Base-by-base conservation (phyloP, 2,797 vertebrate species). In the Chromis chromis region DNA sequence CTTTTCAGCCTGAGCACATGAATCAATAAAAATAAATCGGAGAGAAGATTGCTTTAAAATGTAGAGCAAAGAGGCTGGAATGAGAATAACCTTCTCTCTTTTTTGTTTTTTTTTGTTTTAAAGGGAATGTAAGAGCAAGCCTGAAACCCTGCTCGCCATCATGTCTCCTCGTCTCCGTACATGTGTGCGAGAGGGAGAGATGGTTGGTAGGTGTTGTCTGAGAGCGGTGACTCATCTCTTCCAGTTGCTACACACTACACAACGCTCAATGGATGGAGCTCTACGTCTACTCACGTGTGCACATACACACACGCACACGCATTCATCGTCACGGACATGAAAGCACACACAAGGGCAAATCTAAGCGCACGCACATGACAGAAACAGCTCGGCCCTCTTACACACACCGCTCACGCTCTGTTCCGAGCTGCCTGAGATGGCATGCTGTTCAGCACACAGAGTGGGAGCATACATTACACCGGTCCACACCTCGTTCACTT, bases 161-260 rank as follows among this genome's bases (percentile, higher is more conserved):
- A 27, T 14, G 59, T 12, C 27, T 70, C 52, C 24, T 65, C 10
- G 4, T 70, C 25, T 70, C 57, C 68, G 58, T 25, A n/a, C 14
- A 3, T 61, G 36, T 65, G 40, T n/a, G 7, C 48, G 42, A 54
- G 44, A 72, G 64, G 33, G 54, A 67, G 59, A 50, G 60, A 73
- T 64, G 72, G 63, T 72, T 68, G 65, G 75, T 86, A 80, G 84
- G 87, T 88, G 86, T 83, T 84, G 87, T 90, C 79, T 79, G 78
- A 70, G 69, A 80, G 76, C n/a, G 79, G 83, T 92, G 93, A 92
- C 84, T 94, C 92, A 93, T 92, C 88, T 78, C 68, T 71, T 79
- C 72, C 67, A 75, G 74, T 78, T 7, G 53, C 69, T 74, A 70
- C 74, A 75, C 50, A 65, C 75, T 48, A 77, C 68, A 58, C 69